Percentiles rank a stretch among this genome's conserved stretches.
These are phyloP conservation scores for Melinaea marsaeus DNA, from an alignment of 2,888 invertebrate genomes.

Conservation along the genomic window DNA sequence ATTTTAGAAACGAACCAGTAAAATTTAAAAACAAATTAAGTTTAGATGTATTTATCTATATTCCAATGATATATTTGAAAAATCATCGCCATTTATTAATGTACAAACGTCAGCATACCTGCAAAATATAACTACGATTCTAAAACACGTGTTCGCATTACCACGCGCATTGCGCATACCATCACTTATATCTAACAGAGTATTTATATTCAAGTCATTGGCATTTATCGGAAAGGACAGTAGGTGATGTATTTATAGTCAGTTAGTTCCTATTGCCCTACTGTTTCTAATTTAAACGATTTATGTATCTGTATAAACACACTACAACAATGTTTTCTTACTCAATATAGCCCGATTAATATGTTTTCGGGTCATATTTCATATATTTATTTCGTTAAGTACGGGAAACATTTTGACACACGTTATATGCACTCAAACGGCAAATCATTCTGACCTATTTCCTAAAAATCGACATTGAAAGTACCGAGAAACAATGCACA, in stretches of 20 bases:
- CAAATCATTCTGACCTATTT: conserved; percentile 15
- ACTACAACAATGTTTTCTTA: no score
- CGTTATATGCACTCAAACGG: no score
- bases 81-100: background rate
- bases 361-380: no score
- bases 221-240: conserved; percentile 54
- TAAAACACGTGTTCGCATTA: conserved; percentile 22
- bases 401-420: no score
- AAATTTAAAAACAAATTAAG: no score
- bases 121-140: background rate
- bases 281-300: background rate
- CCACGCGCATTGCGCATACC: background rate
- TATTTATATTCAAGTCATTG: conserved; percentile 57
- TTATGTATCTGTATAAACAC: no score
- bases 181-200: conserved; percentile 19
- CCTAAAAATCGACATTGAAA: conserved; percentile 28
- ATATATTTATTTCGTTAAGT: no score
- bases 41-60: no score
- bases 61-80: background rate
- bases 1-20: no score
- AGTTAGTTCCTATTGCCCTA: conserved; percentile 10
- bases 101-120: background rate
- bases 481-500: conserved; percentile 25
- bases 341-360: no score
- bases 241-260: conserved; percentile 43